A percentile compares a stretch with the other conserved stretches of the same genome.
These are phyloP conservation scores for Xanthorhoe spadicearia DNA, from an alignment of 2,888 invertebrate genomes.

Conservation along the genomic window DNA sequence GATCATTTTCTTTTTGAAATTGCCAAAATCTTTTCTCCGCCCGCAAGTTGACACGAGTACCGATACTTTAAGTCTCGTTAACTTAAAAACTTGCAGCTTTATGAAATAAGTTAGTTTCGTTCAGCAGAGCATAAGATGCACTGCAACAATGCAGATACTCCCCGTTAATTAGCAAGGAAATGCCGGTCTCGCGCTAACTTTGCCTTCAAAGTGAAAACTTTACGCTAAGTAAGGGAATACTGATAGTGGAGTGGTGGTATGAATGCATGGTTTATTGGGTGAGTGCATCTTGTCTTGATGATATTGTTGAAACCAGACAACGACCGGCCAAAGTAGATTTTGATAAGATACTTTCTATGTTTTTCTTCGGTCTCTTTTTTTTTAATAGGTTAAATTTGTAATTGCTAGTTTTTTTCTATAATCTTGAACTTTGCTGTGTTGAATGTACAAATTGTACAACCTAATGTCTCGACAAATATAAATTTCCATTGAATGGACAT, in stretches of 20 bases:
- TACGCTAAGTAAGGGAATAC: constrained; percentile 27
- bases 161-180: constrained; percentile 69
- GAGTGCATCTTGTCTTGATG: neutral
- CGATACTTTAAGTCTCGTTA: neutral
- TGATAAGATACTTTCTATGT: too few relatives aligned
- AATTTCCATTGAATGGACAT: too few relatives aligned
- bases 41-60: neutral
- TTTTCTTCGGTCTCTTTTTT: too few relatives aligned
- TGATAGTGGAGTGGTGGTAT: constrained; percentile 18
- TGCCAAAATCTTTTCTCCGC: neutral
- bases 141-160: constrained; percentile 62
- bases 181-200: constrained; percentile 60
- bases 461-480: too few relatives aligned
- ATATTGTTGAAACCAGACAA: too few relatives aligned
- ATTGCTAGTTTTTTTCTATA: too few relatives aligned
- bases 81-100: constrained; percentile 8
- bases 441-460: too few relatives aligned
- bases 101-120: constrained; percentile 53
- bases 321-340: too few relatives aligned
- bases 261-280: constrained; percentile 23
- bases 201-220: constrained; percentile 49
- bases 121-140: constrained; percentile 52
- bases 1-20: too few relatives aligned
- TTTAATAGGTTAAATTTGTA: too few relatives aligned
- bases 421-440: too few relatives aligned